Conservation (phyloP, 1,140 invertebrate species). For the Medauroidea extradentata region DNA sequence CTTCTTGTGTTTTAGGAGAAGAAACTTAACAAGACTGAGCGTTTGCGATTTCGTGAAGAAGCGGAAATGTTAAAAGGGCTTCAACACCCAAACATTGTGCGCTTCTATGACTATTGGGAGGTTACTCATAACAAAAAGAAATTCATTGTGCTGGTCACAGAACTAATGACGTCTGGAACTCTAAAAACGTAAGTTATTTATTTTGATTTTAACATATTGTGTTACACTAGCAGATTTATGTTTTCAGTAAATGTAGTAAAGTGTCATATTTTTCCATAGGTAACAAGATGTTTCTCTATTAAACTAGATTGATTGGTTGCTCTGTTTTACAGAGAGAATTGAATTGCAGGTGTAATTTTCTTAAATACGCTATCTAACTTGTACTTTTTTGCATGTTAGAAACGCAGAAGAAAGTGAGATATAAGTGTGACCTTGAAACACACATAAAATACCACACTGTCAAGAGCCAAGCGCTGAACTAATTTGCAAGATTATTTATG, state of each 20-base stretch:
- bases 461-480: too few species aligned
- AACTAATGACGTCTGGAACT: constrained; percentile 98
- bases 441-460: too few species aligned
- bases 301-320: neutral
- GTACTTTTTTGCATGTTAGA: too few species aligned
- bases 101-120: constrained; percentile 99
- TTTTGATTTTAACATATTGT: neutral
- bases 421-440: too few species aligned
- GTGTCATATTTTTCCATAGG: neutral
- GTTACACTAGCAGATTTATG: neutral
- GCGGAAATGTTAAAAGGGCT: constrained; percentile 99
- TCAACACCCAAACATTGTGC: constrained; percentile 98
- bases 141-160: constrained; percentile 98
- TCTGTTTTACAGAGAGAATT: too few species aligned
- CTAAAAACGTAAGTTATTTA: constrained; percentile 81
- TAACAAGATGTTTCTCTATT: neutral
- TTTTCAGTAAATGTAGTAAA: neutral
- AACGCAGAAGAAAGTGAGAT: too few species aligned
- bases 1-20: constrained; percentile 59
- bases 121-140: constrained; percentile 85
- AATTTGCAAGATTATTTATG: too few species aligned
- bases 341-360: too few species aligned
- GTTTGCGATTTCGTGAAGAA: constrained; percentile 95
- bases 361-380: too few species aligned
- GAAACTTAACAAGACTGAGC: constrained; percentile 85